Evolutionary conservation across 1,140 invertebrate genomes (phyloP).

Genomic region (Choristoneura fumiferana): DNA sequence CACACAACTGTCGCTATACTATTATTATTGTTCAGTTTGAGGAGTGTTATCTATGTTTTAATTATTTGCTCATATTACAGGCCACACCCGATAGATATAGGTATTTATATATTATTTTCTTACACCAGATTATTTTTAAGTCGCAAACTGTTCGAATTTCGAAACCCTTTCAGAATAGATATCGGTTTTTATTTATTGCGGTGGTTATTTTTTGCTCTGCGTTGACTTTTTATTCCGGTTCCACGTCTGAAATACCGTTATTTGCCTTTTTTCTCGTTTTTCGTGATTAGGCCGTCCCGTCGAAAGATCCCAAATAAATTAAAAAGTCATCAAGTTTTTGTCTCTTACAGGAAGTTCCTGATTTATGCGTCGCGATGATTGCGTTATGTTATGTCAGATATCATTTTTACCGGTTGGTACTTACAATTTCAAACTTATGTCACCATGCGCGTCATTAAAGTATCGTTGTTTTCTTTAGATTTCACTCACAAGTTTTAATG

Average conservation of each 20-base stretch:
- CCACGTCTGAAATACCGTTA: conserved; percentile 38
- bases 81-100: no score
- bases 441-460: no score
- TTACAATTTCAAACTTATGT: conserved; percentile 1
- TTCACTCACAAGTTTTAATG: no score
- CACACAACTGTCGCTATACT: no score
- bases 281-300: conserved; percentile 38
- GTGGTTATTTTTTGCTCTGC: conserved; percentile 20
- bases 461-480: no score
- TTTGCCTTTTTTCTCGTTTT: conserved; percentile 35
- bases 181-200: conserved; percentile 25
- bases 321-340: conserved; percentile 61
- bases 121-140: no score
- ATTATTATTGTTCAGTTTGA: no score
- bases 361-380: conserved; percentile 28
- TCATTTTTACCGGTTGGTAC: not conserved
- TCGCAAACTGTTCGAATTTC: not conserved
- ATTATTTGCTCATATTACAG: no score
- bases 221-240: conserved; percentile 29
- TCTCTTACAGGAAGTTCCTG: conserved; percentile 26
- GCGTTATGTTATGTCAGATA: conserved; percentile 16
- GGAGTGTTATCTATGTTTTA: no score
- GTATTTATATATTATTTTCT: no score
- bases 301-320: conserved; percentile 55
- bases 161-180: conserved; percentile 18